phyloP scores from a whole-genome alignment of 1,140 invertebrate genomes.

The Cyrtorhinus lividipennis region DNA sequence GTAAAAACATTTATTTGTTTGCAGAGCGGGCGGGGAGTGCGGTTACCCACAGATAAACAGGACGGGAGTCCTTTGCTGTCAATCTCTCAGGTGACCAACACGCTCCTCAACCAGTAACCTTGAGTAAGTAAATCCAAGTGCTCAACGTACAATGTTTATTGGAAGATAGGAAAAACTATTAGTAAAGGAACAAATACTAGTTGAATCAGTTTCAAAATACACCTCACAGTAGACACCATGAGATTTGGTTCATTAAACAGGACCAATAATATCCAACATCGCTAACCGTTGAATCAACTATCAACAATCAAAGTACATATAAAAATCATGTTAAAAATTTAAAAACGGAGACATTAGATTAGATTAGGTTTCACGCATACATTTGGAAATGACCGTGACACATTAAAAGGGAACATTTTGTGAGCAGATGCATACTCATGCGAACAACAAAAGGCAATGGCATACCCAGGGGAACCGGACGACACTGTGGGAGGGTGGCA shows the following conservation, averaged over 20 bases:
- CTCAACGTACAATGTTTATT: neutral
- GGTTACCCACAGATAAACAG: constrained; percentile 42
- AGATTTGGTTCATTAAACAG: constrained; percentile 12
- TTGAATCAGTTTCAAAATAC: neutral
- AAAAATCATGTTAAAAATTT: no score
- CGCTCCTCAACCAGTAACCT: constrained; percentile 48
- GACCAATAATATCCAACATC: neutral
- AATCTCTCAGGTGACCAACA: constrained; percentile 71
- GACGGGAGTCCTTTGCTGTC: constrained; percentile 65
- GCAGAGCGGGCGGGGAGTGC: constrained; percentile 24
- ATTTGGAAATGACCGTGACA: no score
- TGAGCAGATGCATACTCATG: no score
- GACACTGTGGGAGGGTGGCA: no score
- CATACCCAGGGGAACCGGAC: no score
- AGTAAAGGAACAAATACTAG: neutral
- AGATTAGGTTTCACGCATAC: no score
- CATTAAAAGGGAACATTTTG: no score
- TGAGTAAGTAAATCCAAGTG: constrained; percentile 6
- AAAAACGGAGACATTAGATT: no score
- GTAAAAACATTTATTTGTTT: constrained; percentile 10
- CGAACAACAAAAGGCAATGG: no score
- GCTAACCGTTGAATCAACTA: neutral
- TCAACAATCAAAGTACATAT: no score
- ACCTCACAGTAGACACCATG: constrained; percentile 9
- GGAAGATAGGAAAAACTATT: neutral